A percentile compares a stretch with the other conserved stretches of the same genome.
phyloP scores from a whole-genome alignment of 2,888 invertebrate species.

The Ellobium chinense region DNA sequence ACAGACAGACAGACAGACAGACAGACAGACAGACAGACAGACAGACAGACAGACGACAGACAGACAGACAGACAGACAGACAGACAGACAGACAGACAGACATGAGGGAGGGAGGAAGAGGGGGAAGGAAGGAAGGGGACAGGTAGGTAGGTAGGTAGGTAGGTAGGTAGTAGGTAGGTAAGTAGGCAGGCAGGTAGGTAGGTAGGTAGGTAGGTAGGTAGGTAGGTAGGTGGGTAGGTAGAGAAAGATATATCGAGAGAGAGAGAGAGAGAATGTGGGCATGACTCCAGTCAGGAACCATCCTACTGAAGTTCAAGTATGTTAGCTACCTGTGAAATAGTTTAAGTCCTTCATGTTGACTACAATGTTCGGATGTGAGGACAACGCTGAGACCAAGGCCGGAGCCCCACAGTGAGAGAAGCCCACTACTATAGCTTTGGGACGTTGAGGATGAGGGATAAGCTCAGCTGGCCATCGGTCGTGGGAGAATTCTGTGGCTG shows the following conservation, averaged over 20 bases:
- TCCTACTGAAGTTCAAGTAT: not conserved
- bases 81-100: not conserved
- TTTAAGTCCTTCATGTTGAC: constrained; percentile 8
- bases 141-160: not conserved
- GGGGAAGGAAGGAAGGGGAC: not conserved
- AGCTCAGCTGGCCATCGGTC: not conserved
- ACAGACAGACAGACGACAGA: not conserved
- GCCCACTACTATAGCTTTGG: constrained; percentile 18
- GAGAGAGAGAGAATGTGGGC: not conserved
- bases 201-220: not conserved
- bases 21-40: not conserved
- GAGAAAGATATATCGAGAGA: not conserved
- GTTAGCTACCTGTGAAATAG: constrained; percentile 25
- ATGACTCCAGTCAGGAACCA: not conserved
- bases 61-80: not conserved
- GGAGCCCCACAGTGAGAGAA: constrained; percentile 36
- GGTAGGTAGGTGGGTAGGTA: not conserved
- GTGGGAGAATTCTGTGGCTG: not conserved
- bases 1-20: too few relatives aligned
- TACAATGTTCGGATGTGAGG: constrained; percentile 9
- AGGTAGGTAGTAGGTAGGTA: not conserved
- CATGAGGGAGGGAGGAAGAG: not conserved
- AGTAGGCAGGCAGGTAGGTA: not conserved
- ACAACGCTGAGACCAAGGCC: not conserved
- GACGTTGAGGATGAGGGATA: constrained; percentile 10